Evolutionary conservation across 2,113 vertebrate genomes (phyloP).

Genomic region (Butorides virescens): DNA sequence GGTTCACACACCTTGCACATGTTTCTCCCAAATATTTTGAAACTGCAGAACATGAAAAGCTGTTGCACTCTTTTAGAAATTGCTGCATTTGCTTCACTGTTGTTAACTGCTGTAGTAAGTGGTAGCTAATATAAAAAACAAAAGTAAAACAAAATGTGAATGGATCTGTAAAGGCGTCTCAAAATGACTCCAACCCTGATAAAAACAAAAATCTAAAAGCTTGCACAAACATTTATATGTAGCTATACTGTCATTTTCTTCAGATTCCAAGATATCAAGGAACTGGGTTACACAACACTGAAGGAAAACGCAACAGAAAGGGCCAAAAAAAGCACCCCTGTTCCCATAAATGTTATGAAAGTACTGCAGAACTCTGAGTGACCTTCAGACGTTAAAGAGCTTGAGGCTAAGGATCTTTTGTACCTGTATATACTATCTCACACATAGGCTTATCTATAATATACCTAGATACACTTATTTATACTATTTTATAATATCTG

Average conservation of each 20-base stretch:
- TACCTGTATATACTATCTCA: neutral
- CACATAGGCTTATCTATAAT: neutral
- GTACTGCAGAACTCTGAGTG: neutral
- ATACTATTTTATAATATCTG: neutral
- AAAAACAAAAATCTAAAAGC: neutral
- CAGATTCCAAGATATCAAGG: neutral
- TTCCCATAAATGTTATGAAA: neutral
- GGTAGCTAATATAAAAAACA: neutral
- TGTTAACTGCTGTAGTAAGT: neutral
- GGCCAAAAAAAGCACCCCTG: neutral
- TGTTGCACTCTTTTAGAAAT: neutral
- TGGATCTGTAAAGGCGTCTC: neutral
- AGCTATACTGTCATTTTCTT: neutral
- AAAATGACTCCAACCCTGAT: neutral
- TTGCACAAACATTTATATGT: neutral
- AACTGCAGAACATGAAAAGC: neutral
- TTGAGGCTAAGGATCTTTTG: neutral
- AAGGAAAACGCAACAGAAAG: neutral
- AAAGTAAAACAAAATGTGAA: neutral
- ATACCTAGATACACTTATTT: neutral
- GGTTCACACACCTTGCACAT: neutral
- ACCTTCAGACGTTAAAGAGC: neutral
- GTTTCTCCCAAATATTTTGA: neutral
- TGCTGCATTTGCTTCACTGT: neutral
- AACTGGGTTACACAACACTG: neutral